Conservation (phyloP, 2,797 vertebrate genomes). For the Staurois parvus region DNA sequence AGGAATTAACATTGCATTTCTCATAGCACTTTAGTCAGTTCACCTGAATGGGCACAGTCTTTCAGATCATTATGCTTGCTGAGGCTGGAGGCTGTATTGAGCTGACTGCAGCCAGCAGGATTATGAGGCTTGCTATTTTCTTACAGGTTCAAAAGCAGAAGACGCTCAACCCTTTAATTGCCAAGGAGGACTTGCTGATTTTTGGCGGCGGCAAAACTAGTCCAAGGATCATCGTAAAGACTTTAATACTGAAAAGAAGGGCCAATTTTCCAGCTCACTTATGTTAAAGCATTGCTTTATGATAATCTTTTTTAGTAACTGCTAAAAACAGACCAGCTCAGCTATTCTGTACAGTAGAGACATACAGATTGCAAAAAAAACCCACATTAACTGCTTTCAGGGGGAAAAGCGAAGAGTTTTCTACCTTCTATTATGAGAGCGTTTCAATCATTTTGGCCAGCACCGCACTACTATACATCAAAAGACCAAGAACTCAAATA, state of each 20-base stretch:
- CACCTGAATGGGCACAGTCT: neutral
- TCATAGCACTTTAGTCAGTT: neutral
- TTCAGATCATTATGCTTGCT: conserved; percentile 31
- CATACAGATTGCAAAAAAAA: neutral
- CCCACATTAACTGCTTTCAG: no score
- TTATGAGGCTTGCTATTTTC: conserved; percentile 16
- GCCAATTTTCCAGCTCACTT: neutral
- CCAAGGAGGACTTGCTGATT: neutral
- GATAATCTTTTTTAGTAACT: neutral
- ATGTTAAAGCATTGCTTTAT: neutral
- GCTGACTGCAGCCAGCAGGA: neutral
- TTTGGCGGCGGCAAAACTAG: neutral
- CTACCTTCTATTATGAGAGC: no score
- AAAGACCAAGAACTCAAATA: neutral
- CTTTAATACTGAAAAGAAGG: neutral
- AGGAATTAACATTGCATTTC: conserved; percentile 11
- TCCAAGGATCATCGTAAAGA: neutral
- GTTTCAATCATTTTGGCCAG: neutral
- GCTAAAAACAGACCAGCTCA: neutral
- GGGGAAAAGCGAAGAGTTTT: no score
- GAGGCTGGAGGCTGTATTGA: conserved; percentile 15
- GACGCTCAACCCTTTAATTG: conserved; percentile 13
- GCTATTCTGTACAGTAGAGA: neutral
- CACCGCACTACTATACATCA: neutral
- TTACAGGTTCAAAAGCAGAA: conserved; percentile 19